These are phyloP conservation scores for Chydorus sphaericus DNA, from an alignment of 2,888 invertebrate species.

Conservation along the genomic window DNA sequence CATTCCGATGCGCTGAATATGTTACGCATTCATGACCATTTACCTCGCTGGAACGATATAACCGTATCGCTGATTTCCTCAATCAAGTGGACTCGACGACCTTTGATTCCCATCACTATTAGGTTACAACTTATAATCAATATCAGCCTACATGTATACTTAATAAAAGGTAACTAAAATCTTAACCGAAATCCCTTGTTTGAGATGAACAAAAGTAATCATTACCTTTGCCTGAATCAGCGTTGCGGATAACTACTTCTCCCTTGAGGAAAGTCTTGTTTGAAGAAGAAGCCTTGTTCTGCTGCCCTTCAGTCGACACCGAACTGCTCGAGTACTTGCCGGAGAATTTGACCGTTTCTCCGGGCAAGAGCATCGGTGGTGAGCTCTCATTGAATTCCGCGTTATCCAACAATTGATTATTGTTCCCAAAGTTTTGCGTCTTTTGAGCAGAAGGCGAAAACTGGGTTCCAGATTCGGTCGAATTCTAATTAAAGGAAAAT, in stretches of 20 bases:
- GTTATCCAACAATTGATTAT: too few relatives aligned
- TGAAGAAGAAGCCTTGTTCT: slow-evolving; percentile 71
- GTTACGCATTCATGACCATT: too few relatives aligned
- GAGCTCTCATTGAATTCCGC: not conserved
- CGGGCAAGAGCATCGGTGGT: slow-evolving; percentile 43
- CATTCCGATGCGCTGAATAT: too few relatives aligned
- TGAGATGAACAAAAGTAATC: slow-evolving; percentile 12
- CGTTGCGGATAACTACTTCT: slow-evolving; percentile 85
- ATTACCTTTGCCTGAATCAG: slow-evolving; percentile 88
- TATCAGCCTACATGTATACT: not conserved
- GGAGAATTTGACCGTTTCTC: slow-evolving; percentile 71
- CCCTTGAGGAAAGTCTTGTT: slow-evolving; percentile 89
- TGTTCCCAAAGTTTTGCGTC: not conserved
- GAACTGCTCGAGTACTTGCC: slow-evolving; percentile 51
- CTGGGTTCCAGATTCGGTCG: too few relatives aligned
- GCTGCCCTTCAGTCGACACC: not conserved
- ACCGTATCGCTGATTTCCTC: slow-evolving; percentile 97
- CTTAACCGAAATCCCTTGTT: not conserved
- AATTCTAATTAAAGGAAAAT: too few relatives aligned
- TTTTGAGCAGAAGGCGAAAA: too few relatives aligned
- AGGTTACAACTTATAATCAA: too few relatives aligned
- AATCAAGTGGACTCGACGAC: slow-evolving; percentile 94
- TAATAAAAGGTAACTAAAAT: not conserved
- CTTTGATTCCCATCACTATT: slow-evolving; percentile 98
- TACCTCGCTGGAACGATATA: slow-evolving; percentile 98